phyloP scores from a whole-genome alignment of 2,888 invertebrate genomes.

The Caenorhabditis imperialis region DNA sequence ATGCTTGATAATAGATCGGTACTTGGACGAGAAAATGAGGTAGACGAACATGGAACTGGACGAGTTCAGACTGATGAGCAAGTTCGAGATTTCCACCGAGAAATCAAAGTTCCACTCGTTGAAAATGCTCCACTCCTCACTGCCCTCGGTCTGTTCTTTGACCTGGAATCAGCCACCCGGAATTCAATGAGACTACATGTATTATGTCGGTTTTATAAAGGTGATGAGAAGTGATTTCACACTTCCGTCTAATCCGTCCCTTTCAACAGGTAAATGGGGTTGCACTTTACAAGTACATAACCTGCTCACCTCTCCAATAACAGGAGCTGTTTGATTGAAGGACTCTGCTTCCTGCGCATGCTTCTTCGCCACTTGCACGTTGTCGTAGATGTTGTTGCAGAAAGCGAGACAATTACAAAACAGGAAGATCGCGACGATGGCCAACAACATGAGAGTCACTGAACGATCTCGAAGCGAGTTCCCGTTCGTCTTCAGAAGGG shows the following conservation, averaged over 20 bases:
- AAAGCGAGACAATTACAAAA: conserved; percentile 77
- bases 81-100: conserved; percentile 73
- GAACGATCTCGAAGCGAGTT: conserved; percentile 71
- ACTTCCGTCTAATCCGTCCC: no score
- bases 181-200: not conserved
- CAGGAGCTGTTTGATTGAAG: conserved; percentile 26
- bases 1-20: conserved; percentile 74
- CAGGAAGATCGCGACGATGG: conserved; percentile 77
- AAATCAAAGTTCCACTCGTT: conserved; percentile 61
- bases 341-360: conserved; percentile 19
- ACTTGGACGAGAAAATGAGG: conserved; percentile 75
- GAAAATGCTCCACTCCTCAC: conserved; percentile 17
- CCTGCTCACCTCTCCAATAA: conserved; percentile 29
- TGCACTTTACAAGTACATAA: conserved; percentile 9
- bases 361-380: conserved; percentile 56
- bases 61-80: conserved; percentile 76
- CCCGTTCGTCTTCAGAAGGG: conserved; percentile 63
- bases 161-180: not conserved
- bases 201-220: no score
- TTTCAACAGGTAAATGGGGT: no score
- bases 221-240: no score
- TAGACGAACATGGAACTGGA: conserved; percentile 76
- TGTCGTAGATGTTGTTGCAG: conserved; percentile 76
- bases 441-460: conserved; percentile 76
- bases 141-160: not conserved